Base-by-base conservation (phyloP, 2,113 vertebrate species). In the Plestiodon gilberti region DNA sequence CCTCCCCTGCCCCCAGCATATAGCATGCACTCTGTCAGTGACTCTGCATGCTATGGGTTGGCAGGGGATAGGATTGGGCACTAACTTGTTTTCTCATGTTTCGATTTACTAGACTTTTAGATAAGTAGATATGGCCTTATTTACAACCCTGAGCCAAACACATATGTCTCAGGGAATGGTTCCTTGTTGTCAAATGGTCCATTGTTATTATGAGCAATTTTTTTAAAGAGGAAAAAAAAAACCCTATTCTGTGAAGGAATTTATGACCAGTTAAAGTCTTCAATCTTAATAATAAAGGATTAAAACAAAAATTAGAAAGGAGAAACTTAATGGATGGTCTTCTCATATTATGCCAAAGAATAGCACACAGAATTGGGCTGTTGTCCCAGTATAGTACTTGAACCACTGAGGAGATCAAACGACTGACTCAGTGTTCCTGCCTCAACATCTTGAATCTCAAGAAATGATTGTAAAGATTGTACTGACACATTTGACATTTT, bases 341-440 rank as follows among this genome's bases (percentile, higher is more conserved):
- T 83, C 5, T 11, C 3, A 70, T 85, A 82, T 76, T 78, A 6
- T 43, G 0, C 84, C 52, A 76, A 40, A 87, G 85, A 83, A n/a
- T 62, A 76, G 57, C 55, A 15, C 77, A 65, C 57, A 13, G 62
- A 33, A 2, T 0, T 35, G 25, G 43, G 73, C n/a, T 84, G 2
- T 88, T 40, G 23, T 20, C 0, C 79, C 30, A 78, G n/a, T 3
- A 30, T 6, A 18, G 82, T 89, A 83, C 4, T 78, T 84, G 35
- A 87, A 62, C 73, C 80, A 20, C 73, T 23, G 84, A 81, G 84
- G 69, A 89, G 13, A 87, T 69, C 48, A 87, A 86, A 91, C 85
- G 89, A 82, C 18, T 81, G 78, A 70, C 23, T 70, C 69, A 65
- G 43, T 40, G 48, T 81, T 85, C 90, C 40, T 83, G 17, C 23